These are phyloP conservation scores for Ramphastos sulfuratus DNA, from an alignment of 2,113 vertebrate species.

Conservation along the genomic window DNA sequence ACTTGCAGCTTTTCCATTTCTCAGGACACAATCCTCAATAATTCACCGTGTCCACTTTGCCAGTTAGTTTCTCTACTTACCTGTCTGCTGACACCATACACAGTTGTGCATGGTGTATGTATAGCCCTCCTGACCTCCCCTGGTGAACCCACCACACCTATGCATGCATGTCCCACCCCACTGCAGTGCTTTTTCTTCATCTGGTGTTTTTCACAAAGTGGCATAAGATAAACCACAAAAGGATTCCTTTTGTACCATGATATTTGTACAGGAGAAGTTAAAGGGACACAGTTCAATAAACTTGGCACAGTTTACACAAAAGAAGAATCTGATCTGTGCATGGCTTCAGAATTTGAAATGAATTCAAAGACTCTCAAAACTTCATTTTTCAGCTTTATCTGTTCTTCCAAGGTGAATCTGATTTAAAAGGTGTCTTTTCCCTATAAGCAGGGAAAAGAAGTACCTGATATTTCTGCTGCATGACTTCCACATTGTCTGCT, in stretches of 20 bases:
- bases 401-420: not conserved
- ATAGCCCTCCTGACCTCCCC: not conserved
- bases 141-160: accelerated
- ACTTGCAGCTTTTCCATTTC: not conserved
- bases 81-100: not conserved
- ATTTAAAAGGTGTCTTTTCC: not conserved
- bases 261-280: not conserved
- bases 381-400: not conserved
- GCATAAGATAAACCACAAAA: not conserved
- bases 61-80: not conserved
- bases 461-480: slow-evolving; percentile 87
- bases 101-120: accelerated
- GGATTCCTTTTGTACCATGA: not conserved
- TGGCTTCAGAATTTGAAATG: not conserved
- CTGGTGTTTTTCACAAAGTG: not conserved
- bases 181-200: not conserved
- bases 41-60: not conserved
- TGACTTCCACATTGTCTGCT: slow-evolving; percentile 73
- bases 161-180: accelerated
- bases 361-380: not conserved
- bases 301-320: not conserved
- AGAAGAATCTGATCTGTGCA: not conserved
- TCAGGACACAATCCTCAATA: not conserved
- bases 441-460: not conserved
- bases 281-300: not conserved